These are phyloP conservation scores for Conomelus anceps DNA, from an alignment of 2,888 invertebrate species.

Conservation along the genomic window DNA sequence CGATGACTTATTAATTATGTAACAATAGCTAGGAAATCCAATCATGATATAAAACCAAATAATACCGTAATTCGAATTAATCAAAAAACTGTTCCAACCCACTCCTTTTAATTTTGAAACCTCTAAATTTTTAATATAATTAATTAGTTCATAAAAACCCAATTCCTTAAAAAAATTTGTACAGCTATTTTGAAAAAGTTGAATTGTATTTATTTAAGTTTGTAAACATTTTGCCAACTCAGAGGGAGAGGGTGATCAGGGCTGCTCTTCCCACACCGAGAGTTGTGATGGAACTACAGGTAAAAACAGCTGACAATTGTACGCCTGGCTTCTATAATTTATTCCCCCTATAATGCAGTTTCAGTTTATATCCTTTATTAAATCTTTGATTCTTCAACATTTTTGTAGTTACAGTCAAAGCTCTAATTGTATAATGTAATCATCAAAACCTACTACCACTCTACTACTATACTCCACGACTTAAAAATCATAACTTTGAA, in stretches of 20 bases:
- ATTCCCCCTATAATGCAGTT: not conserved
- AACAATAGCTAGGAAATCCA: too few relatives aligned
- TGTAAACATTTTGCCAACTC: not conserved
- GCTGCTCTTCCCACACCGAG: constrained; percentile 87
- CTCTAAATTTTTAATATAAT: too few relatives aligned
- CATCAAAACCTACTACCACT: too few relatives aligned
- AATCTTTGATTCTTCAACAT: not conserved
- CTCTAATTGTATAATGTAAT: not conserved
- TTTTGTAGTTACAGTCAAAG: not conserved
- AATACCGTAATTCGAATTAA: too few relatives aligned
- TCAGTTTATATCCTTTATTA: not conserved
- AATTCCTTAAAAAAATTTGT: not conserved
- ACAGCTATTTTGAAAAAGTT: not conserved
- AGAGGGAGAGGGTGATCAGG: constrained; percentile 68
- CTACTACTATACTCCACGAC: too few relatives aligned
- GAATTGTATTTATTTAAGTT: not conserved
- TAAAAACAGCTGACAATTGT: constrained; percentile 40
- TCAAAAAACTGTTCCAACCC: too few relatives aligned
- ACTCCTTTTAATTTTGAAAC: too few relatives aligned
- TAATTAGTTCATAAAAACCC: too few relatives aligned
- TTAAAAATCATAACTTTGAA: too few relatives aligned
- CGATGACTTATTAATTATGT: too few relatives aligned
- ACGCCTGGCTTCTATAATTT: not conserved
- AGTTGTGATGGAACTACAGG: constrained; percentile 91
- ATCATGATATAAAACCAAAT: too few relatives aligned